These are phyloP conservation scores for Drosophila maculinotata DNA, from an alignment of 2,888 invertebrate genomes.

Conservation along the genomic window DNA sequence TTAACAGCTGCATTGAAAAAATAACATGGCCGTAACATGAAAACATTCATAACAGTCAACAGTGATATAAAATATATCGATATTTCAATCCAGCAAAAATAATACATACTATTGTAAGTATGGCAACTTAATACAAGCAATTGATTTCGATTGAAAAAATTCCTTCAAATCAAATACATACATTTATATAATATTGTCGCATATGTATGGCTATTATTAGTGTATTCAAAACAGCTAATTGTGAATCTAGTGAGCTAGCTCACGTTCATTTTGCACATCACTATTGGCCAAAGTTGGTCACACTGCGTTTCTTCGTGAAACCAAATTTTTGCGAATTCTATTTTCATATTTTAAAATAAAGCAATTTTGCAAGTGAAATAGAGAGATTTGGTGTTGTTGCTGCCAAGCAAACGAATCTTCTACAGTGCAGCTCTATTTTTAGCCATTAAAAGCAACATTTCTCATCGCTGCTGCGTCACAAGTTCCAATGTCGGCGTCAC, in stretches of 20 bases:
- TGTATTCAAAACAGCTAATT: neutral
- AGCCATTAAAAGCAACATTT: constrained; percentile 20
- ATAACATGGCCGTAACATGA: too few species aligned
- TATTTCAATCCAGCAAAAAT: too few species aligned
- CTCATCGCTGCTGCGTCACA: constrained; percentile 12
- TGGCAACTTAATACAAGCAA: too few species aligned
- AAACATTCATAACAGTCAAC: too few species aligned
- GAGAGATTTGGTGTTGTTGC: constrained; percentile 11
- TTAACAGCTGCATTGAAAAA: too few species aligned
- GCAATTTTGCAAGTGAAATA: constrained; percentile 35
- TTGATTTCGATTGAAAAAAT: too few species aligned
- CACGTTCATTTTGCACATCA: constrained; percentile 20
- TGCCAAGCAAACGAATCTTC: constrained; percentile 10
- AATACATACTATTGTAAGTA: too few species aligned
- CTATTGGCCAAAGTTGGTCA: constrained; percentile 46
- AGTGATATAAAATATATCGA: too few species aligned
- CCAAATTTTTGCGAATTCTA: constrained; percentile 67
- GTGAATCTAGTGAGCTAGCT: neutral
- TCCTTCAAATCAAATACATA: too few species aligned
- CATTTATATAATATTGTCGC: too few species aligned
- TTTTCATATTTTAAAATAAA: constrained; percentile 56
- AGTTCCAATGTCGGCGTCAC: constrained; percentile 67
- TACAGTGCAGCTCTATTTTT: constrained; percentile 33
- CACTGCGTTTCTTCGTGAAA: constrained; percentile 34
- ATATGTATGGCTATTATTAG: too few species aligned